phyloP scores from a whole-genome alignment of 2,113 vertebrate genomes.

The Sterrhoptilus dennistouni region DNA sequence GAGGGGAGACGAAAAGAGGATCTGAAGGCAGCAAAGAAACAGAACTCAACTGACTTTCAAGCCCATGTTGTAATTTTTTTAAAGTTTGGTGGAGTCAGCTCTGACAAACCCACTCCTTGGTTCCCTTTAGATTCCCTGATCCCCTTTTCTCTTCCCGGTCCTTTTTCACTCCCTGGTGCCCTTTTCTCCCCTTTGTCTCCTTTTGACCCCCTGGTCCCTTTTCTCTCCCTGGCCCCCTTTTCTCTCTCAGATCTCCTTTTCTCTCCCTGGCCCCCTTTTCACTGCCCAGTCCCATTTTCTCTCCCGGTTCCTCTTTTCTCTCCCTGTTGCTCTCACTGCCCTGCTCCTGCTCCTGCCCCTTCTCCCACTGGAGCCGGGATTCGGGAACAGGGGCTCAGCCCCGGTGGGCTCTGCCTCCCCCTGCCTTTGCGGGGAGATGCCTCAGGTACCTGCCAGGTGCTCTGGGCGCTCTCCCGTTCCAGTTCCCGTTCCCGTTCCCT shows the following conservation, averaged over 20 bases:
- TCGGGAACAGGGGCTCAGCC: too few species aligned
- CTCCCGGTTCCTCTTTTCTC: not conserved
- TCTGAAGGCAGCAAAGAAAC: not conserved
- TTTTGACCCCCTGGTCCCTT: not conserved
- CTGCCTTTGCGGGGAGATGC: not conserved
- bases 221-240: not conserved
- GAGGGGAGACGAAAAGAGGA: not conserved
- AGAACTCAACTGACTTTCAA: not conserved
- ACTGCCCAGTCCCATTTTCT: not conserved
- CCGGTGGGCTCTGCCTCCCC: not conserved
- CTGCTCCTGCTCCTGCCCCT: not conserved
- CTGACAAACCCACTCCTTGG: not conserved
- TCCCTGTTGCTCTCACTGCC: not conserved
- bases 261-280: not conserved
- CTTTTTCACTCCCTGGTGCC: not conserved
- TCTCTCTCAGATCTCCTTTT: not conserved
- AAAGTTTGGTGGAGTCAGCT: not conserved
- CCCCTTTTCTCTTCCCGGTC: fast-evolving
- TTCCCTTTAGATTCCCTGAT: not conserved
- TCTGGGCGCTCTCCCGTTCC: not conserved
- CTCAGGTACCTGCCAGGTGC: not conserved
- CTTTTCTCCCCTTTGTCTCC: not conserved
- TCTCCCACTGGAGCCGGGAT: not conserved
- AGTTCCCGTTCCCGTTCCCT: not conserved
- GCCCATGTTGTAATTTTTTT: not conserved